Evolutionary conservation across 2,113 vertebrate genomes (phyloP), one percentile per base, ranked within the genome.

Genomic region (Salvelinus namaycush): DNA sequence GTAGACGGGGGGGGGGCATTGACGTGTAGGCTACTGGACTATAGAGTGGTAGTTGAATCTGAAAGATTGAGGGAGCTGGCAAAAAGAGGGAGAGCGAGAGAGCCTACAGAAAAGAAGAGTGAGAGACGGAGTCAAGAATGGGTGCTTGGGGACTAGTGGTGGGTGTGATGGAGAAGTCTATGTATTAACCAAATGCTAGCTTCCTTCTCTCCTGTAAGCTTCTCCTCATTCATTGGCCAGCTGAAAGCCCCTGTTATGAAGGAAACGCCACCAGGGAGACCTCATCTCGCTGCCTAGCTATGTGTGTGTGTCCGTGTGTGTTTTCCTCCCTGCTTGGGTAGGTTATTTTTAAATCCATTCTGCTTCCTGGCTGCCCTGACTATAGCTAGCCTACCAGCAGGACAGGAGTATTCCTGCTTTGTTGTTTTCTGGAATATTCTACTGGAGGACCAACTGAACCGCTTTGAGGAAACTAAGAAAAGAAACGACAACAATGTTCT

Each of bases 231-330:
- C 83, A 93, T 92, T 93, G 91, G 91, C 80, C 83, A 67, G 71
- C 81, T 77, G 74, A 74, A 82, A 88, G 79, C 87, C 89, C 88
- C 84, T 81, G 82, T 88, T 86, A 88, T 91, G 88, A 91, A 93
- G 89, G 90, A 94, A 93, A 87, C 91, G 88, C 93, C 92, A 91
- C 90, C 92, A 90, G 91, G 92, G 92, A 93, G 93, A 93, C 90
- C 91, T 91, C n/a, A 89, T 86, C 88, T 89, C 65, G 76, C 87
- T 88, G 86, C 84, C 84, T 84, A 82, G 68, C 68, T 51, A 3
- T 3, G 12, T 3, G 3, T 51, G 49, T 51, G 14, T 51, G 3
- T 16, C 0, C 0, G 14, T 75, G 87, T 87, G 81, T 90, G 87
- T 93, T 88, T 90, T 91, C 82, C 88, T 90, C 84, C 76, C 79